Evolutionary conservation across 2,113 vertebrate species (phyloP).

Genomic region (Hemichromis elongatus): DNA sequence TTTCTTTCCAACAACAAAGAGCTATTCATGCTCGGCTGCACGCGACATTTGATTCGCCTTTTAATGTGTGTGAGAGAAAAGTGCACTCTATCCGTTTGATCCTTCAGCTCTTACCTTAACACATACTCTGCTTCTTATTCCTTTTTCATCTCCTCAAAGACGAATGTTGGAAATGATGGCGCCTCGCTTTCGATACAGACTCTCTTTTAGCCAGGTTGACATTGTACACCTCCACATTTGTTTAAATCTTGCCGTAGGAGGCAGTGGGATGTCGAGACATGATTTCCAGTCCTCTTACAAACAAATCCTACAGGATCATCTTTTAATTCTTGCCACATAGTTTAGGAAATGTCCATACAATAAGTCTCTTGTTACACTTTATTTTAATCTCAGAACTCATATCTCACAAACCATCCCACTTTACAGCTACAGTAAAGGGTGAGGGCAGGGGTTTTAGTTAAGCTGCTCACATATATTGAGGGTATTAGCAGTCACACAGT

Average conservation of each 20-base stretch:
- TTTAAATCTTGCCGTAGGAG: not conserved
- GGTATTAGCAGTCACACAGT: not conserved
- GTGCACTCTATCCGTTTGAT: not conserved
- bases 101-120: not conserved
- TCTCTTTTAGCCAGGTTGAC: not conserved
- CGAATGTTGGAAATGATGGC: not conserved
- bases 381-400: not conserved
- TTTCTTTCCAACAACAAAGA: not conserved
- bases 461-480: not conserved
- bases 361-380: not conserved
- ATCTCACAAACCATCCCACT: not conserved
- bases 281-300: not conserved
- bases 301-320: not conserved
- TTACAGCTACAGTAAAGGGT: not conserved
- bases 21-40: not conserved
- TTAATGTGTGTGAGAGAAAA: not conserved
- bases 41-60: not conserved
- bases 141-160: not conserved
- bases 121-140: not conserved
- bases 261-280: not conserved
- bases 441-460: not conserved
- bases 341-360: constrained; percentile 4
- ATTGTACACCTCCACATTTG: not conserved
- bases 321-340: not conserved
- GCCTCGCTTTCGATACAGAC: not conserved